Evolutionary conservation across 2,888 invertebrate genomes (phyloP), one percentile per base, ranked within the genome.

Genomic region (Balanococcus diminutus): DNA sequence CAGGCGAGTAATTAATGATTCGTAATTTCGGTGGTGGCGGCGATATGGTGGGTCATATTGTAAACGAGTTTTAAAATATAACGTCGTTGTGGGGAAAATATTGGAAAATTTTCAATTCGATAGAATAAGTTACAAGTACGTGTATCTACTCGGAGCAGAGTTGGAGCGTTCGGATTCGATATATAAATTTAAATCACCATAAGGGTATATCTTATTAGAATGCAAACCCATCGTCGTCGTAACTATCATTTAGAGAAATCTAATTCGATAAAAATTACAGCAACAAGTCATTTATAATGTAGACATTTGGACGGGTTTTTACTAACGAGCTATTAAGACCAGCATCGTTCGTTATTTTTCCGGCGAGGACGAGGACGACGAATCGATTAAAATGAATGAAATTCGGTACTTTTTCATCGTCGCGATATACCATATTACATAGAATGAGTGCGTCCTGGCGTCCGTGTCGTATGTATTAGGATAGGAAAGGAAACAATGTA

Each of bases 261-360:
- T 75, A 75, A 75, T 75, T 75, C n/a, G 75, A 75, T 75, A 75
- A 75, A 75, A 75, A 75, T 75, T 75, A 75, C 75, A 75, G 75
- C 75, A 75, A 75, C 75, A 75, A 75, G 75, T 75, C 75, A 75
- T 75, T 75, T 75, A 75, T 75, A 75, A 75, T 32, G 32, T 16
- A 75, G 75, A 75, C 75, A 75, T 14, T 75, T 32, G 75, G 75
- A 75, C 32, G 75, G 28, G 11, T 31, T n/a, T 75, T 67, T 28
- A 67, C 61, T 75, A 75, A 75, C 75, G 75, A 75, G 75, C 32
- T 75, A 32, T 75, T 32, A 19, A 67, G 61, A 67, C 75, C 32
- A 67, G 42, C 42, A 67, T 75, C 75, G n/a, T 32, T 75, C 75
- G 28, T 75, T 75, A 75, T 75, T 75, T 67, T 75, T 75, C 75